Evolutionary conservation across 1,140 invertebrate species (phyloP), one percentile per base, ranked within the genome.

Genomic region (Drosophila insularis): DNA sequence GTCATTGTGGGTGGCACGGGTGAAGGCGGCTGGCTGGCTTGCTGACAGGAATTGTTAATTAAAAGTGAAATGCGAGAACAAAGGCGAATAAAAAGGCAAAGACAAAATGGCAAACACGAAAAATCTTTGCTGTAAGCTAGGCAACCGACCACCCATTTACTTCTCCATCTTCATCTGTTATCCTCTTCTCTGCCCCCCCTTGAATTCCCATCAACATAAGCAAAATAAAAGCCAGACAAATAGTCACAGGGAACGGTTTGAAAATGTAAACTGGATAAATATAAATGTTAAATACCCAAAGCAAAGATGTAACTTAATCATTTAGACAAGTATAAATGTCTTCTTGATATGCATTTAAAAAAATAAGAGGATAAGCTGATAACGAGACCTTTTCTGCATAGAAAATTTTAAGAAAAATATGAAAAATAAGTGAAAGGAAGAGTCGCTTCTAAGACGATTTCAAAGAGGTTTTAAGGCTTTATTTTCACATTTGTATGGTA

Each of bases 11-110:
- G 4, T 14, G 13, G 40, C 1, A 1, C 7, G 7, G 2, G n/a
- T n/a, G 6, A 35, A 35, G 10, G 14, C 17, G 6, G 43, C 6
- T 50, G 17, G 17, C 7, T 19, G 17, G 8, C 43, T 21, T 39
- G 43, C 55, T 55, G 58, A 19, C 43, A 40, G 35, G 39, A 68
- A 58, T 35, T 50, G 39, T 70, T 70, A 65, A 74, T 74, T 74
- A 70, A 70, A 74, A 53, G 27, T 27, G n/a, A 39, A 69, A 60
- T 50, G n/a, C n/a, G 27, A 58, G 27, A 35, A 58, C 55, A 58
- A 58, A 58, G 32, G 55, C 55, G 55, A 13, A 58, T 35, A 35
- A 37, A 58, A 58, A 17, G 7, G 27, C 10, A n/a, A 27, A 55
- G 53, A 55, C 53, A 55, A 55, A 55, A 55, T 35, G 54, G 54